Base-by-base conservation (phyloP, 2,113 vertebrate genomes). In the Chaetodon auriga region DNA sequence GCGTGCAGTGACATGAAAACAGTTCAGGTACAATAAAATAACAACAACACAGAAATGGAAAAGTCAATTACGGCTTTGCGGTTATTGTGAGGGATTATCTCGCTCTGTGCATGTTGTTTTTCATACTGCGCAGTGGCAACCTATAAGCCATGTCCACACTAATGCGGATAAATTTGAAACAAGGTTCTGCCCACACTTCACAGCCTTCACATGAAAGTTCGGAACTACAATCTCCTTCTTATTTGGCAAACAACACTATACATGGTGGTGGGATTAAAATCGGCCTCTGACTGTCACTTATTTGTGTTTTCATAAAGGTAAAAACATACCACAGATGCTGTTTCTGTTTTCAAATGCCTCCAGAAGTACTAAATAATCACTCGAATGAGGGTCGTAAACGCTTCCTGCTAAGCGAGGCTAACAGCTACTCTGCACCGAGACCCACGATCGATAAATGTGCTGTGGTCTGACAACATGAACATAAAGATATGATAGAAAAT, bases 71-170 rank as follows among this genome's bases (percentile, higher is more conserved):
- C 13, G 19, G 73, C n/a, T 49, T 46, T 68, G 64, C 82, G 86
- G 58, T 88, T 75, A 64, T 75, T 78, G 57, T 77, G 75, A 71
- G 65, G 85, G 83, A 84, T 90, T 88, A 83, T 81, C 54, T 69
- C 7, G 15, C 75, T 82, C 41, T 45, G 75, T 48, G 78, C 43
- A 77, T 9, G 46, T 41, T 83, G 21, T 79, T 74, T 73, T 76
- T 48, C 62, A 15, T 35, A 13, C 25, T 61, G 61, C 65, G 57
- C 48, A 70, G 55, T 10, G 16, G 25, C 19, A 75, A 36, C 16
- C 61, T 41, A 23, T 51, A 68, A 78, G 10, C 64, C 36, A 6
- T 2, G 46, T 74, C 75, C 64, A 61, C 46, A 54, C 6, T n/a
- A 46, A 46, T 60, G 70, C 12, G 23, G 45, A 54, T 75, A 30